Conservation (phyloP, 2,888 invertebrate genomes). For the Drosophila mimetica region DNA sequence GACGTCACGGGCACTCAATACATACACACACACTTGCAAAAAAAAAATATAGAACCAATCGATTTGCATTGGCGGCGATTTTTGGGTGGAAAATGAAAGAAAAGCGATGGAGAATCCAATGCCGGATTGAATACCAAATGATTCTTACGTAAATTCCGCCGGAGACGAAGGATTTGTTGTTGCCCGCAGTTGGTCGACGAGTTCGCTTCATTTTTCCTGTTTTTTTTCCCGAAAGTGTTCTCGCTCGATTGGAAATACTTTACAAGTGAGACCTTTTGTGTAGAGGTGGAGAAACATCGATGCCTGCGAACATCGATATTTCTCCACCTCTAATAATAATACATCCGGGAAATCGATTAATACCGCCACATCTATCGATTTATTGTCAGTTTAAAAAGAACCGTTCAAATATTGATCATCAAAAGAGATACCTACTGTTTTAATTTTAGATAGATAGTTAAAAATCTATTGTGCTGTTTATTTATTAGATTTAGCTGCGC, state of each 20-base stretch:
- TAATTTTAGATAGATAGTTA: no score
- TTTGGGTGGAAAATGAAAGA: slow-evolving; percentile 1
- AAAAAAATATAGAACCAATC: slow-evolving; percentile 1
- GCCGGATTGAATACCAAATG: neutral
- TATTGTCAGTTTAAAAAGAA: neutral
- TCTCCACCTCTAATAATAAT: no score
- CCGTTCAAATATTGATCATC: neutral
- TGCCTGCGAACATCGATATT: no score
- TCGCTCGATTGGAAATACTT: no score
- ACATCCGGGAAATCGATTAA: neutral
- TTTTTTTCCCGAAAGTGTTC: no score
- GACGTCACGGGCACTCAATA: slow-evolving; percentile 5
- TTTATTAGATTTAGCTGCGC: neutral
- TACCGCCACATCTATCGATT: neutral
- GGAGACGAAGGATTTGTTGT: slow-evolving; percentile 22
- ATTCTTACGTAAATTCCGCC: slow-evolving; percentile 41
- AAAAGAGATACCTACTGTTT: neutral
- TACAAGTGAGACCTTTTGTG: no score
- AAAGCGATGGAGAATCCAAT: neutral
- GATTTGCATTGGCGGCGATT: slow-evolving; percentile 13
- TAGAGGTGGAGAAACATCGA: no score
- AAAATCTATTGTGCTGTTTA: neutral
- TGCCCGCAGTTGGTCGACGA: slow-evolving; percentile 10
- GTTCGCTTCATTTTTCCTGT: slow-evolving; percentile 25
- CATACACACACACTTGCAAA: slow-evolving; percentile 1